Percentiles rank a stretch among this genome's conserved stretches.
These are phyloP conservation scores for Eumeta japonica DNA, from an alignment of 1,140 invertebrate genomes.

Conservation along the genomic window DNA sequence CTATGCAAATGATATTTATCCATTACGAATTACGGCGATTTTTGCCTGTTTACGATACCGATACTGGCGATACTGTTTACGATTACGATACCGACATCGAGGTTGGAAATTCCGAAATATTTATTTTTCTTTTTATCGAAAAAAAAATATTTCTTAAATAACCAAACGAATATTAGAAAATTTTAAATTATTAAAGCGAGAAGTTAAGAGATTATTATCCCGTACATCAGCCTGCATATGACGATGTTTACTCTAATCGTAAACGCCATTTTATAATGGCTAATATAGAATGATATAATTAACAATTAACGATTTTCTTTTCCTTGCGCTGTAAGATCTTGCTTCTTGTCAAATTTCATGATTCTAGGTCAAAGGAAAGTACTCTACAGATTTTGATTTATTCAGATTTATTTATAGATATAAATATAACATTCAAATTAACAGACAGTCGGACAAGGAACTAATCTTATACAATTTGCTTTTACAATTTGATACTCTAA, in stretches of 20 bases:
- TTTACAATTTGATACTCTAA: too few species aligned
- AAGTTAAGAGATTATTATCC: too few species aligned
- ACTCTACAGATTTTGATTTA: too few species aligned
- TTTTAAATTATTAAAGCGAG: background rate
- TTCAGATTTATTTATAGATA: constrained; percentile 3
- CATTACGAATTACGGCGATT: constrained; percentile 19
- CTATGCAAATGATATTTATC: constrained; percentile 35
- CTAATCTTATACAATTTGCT: too few species aligned
- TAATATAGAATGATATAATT: background rate
- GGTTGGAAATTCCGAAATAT: constrained; percentile 1
- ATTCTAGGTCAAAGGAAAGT: too few species aligned
- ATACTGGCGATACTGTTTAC: constrained; percentile 3
- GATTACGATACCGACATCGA: background rate
- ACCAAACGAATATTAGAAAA: background rate
- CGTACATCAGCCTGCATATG: too few species aligned
- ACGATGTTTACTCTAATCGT: too few species aligned
- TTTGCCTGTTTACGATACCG: constrained; percentile 20
- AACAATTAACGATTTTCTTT: background rate
- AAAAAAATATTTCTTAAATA: background rate
- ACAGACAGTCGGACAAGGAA: too few species aligned
- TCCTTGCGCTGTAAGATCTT: too few species aligned
- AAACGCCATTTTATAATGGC: background rate
- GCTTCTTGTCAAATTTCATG: too few species aligned
- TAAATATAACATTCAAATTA: too few species aligned
- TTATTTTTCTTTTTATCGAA: constrained; percentile 1